Evolutionary conservation across 2,797 vertebrate genomes (phyloP).

Genomic region (Propithecus deckenii): DNA sequence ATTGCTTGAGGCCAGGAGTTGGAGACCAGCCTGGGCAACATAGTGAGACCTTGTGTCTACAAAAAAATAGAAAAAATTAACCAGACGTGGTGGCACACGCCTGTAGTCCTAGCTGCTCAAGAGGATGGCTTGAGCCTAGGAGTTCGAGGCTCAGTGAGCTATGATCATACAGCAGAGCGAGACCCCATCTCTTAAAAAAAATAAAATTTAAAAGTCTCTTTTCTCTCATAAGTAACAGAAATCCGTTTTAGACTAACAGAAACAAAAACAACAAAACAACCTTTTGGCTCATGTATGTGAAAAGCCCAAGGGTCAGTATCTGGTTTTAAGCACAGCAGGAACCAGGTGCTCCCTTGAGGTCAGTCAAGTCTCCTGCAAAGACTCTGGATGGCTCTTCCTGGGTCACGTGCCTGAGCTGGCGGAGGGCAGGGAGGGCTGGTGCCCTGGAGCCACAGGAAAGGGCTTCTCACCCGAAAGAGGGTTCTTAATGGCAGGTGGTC

Average conservation of each 20-base stretch:
- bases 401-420: accelerated
- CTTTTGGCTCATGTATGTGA: not conserved
- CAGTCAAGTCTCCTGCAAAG: accelerated
- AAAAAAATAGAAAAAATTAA: not conserved
- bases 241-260: not conserved
- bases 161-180: too few species aligned
- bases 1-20: too few species aligned
- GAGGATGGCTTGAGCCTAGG: too few species aligned
- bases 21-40: too few species aligned
- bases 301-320: accelerated
- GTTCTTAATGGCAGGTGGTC: accelerated
- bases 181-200: too few species aligned
- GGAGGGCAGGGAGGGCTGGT: not conserved
- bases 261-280: not conserved
- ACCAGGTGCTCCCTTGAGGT: not conserved
- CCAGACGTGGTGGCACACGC: too few species aligned
- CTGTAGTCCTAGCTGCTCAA: not conserved
- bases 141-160: too few species aligned
- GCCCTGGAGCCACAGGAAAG: accelerated
- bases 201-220: not conserved
- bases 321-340: too few species aligned
- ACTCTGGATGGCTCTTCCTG: not conserved
- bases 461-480: not conserved
- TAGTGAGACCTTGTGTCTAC: too few species aligned
- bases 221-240: not conserved